A percentile compares a stretch with the other conserved stretches of the same genome.
Conservation (phyloP, 2,888 invertebrate species). For the Zhuqinia jingwanae region DNA sequence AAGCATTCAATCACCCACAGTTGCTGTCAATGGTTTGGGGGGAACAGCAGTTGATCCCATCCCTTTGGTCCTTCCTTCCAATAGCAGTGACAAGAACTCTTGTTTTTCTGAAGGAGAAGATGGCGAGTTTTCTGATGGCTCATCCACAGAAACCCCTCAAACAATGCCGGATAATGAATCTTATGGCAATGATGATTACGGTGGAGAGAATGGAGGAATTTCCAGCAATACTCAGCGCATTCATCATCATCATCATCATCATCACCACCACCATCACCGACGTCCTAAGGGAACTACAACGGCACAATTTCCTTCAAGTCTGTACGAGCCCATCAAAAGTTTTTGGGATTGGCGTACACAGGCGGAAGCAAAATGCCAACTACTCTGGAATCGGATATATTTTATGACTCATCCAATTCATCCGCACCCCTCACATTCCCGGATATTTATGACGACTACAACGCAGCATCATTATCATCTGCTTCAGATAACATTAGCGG, state of each 20-base stretch:
- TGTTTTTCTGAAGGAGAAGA: slow-evolving; percentile 41
- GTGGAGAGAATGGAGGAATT: not conserved
- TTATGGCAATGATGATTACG: not conserved
- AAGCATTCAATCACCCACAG: not conserved
- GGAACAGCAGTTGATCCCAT: not conserved
- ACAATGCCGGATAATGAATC: not conserved
- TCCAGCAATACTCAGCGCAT: not conserved
- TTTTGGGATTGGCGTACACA: slow-evolving; percentile 23
- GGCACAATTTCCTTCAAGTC: slow-evolving; percentile 67
- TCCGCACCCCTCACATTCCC: not conserved
- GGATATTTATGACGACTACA: slow-evolving; percentile 32
- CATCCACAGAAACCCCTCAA: slow-evolving; percentile 50
- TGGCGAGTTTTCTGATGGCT: slow-evolving; percentile 28
- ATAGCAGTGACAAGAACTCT: slow-evolving; percentile 35
- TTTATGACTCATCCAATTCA: not conserved
- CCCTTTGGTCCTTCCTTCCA: not conserved
- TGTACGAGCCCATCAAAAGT: slow-evolving; percentile 57
- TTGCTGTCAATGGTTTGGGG: not conserved
- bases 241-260: no score
- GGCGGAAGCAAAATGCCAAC: not conserved
- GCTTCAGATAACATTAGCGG: not conserved
- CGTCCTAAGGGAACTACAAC: slow-evolving; percentile 63
- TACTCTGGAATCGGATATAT: not conserved
- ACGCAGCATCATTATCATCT: not conserved
- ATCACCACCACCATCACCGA: not conserved